Evolutionary conservation across 2,888 invertebrate genomes (phyloP).

Genomic region (Xestobium rufovillosum): DNA sequence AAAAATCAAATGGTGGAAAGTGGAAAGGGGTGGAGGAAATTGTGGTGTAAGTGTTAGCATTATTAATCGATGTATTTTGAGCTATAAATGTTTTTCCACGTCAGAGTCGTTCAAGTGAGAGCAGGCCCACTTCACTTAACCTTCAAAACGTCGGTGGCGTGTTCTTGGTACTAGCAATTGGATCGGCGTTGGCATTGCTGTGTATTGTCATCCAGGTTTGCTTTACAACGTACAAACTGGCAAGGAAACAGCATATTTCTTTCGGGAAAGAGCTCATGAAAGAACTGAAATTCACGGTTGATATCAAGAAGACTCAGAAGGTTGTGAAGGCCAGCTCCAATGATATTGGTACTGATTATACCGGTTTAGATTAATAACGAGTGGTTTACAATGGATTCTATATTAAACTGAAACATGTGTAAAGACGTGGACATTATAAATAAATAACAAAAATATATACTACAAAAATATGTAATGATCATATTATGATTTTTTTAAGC

Average conservation of each 20-base stretch:
- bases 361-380: no score
- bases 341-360: no score
- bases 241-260: slow-evolving; percentile 45
- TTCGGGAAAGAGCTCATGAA: slow-evolving; percentile 58
- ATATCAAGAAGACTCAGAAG: slow-evolving; percentile 63
- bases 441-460: slow-evolving; percentile 2
- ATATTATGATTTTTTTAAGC: slow-evolving; percentile 3
- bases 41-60: slow-evolving; percentile 52
- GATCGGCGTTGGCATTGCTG: slow-evolving; percentile 56
- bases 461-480: slow-evolving; percentile 8
- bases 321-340: slow-evolving; percentile 43
- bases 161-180: slow-evolving; percentile 65
- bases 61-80: not conserved
- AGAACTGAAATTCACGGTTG: slow-evolving; percentile 65
- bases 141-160: slow-evolving; percentile 81
- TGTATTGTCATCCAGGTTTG: slow-evolving; percentile 64
- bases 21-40: slow-evolving; percentile 67
- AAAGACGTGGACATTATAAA: no score
- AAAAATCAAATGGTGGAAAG: slow-evolving; percentile 88
- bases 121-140: slow-evolving; percentile 54
- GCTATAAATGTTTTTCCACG: slow-evolving; percentile 13
- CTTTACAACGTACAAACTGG: slow-evolving; percentile 42
- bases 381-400: no score
- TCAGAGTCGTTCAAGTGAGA: slow-evolving; percentile 39
- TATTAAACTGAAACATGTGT: no score